Evolutionary conservation across 1,140 invertebrate species (phyloP).

Genomic region (Epicauta chinensis): DNA sequence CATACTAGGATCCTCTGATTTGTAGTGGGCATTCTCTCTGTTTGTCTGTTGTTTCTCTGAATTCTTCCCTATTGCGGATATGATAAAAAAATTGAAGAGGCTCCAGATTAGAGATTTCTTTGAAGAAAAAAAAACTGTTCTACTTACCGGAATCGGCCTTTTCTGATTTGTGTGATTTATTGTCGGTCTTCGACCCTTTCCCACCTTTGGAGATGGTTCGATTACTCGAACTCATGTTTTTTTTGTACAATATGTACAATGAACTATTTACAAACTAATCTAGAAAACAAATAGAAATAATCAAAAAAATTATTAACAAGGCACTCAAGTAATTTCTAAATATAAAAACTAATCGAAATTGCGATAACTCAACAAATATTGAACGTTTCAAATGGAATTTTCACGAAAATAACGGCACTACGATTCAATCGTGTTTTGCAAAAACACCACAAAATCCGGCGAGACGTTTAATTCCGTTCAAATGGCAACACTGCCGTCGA

Average conservation of each 20-base stretch:
- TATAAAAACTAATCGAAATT: not conserved
- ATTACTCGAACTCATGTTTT: slow-evolving; percentile 44
- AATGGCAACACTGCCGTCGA: slow-evolving; percentile 22
- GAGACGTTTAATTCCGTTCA: not conserved
- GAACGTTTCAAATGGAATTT: not conserved
- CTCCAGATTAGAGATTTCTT: too few species aligned
- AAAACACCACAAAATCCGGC: not conserved
- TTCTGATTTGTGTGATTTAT: slow-evolving; percentile 37
- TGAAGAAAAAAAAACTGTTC: too few species aligned
- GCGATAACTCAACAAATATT: not conserved
- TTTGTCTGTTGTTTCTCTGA: slow-evolving; percentile 33
- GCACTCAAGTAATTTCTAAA: slow-evolving; percentile 1
- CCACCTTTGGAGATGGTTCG: slow-evolving; percentile 43
- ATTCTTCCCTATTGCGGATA: slow-evolving; percentile 26
- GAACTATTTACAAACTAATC: slow-evolving; percentile 43
- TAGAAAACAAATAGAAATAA: slow-evolving; percentile 27
- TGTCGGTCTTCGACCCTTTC: slow-evolving; percentile 41
- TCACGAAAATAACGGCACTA: not conserved
- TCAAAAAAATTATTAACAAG: slow-evolving; percentile 2
- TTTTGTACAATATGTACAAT: slow-evolving; percentile 44
- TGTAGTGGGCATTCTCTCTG: slow-evolving; percentile 26
- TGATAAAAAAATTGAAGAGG: not conserved
- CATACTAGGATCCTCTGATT: slow-evolving; percentile 33
- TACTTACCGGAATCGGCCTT: slow-evolving; percentile 32
- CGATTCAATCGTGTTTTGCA: not conserved